phyloP scores from a whole-genome alignment of 2,113 vertebrate species.

The Tricholaema leucomelas region DNA sequence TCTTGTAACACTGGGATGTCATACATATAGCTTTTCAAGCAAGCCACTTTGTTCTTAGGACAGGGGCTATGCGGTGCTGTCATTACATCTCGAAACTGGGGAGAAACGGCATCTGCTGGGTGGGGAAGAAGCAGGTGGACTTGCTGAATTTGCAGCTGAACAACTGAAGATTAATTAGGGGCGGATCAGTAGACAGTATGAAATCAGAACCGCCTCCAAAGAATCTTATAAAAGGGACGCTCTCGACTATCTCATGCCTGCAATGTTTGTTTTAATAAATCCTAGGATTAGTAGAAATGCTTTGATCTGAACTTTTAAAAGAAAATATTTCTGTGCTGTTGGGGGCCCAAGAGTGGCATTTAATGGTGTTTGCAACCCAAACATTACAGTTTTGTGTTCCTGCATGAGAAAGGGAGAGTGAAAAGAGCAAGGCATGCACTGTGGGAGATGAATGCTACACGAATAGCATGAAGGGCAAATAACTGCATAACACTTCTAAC shows the following conservation, averaged over 20 bases:
- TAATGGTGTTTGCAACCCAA: constrained; percentile 63
- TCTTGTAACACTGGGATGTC: background rate
- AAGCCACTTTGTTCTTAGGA: constrained; percentile 32
- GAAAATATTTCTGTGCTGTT: constrained; percentile 66
- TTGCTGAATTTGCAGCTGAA: constrained; percentile 52
- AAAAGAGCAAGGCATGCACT: constrained; percentile 31
- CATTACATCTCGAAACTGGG: background rate
- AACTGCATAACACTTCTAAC: constrained; percentile 35
- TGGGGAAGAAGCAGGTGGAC: constrained; percentile 47
- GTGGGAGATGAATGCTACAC: constrained; percentile 45
- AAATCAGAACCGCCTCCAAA: constrained; percentile 54
- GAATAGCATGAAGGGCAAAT: constrained; percentile 48
- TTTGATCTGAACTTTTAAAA: constrained; percentile 65
- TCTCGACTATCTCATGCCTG: constrained; percentile 56
- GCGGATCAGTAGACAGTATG: constrained; percentile 48
- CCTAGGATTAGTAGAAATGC: constrained; percentile 64
- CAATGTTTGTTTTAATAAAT: constrained; percentile 66
- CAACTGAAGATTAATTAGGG: constrained; percentile 57
- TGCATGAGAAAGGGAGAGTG: constrained; percentile 51
- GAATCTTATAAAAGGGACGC: constrained; percentile 54
- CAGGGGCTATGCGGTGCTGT: constrained; percentile 21
- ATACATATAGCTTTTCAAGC: constrained; percentile 26
- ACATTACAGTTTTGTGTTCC: constrained; percentile 56
- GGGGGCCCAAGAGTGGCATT: constrained; percentile 51
- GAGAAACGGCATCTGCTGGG: background rate